Base-by-base conservation (phyloP, 2,797 vertebrate genomes). In the Discoglossus pictus region DNA sequence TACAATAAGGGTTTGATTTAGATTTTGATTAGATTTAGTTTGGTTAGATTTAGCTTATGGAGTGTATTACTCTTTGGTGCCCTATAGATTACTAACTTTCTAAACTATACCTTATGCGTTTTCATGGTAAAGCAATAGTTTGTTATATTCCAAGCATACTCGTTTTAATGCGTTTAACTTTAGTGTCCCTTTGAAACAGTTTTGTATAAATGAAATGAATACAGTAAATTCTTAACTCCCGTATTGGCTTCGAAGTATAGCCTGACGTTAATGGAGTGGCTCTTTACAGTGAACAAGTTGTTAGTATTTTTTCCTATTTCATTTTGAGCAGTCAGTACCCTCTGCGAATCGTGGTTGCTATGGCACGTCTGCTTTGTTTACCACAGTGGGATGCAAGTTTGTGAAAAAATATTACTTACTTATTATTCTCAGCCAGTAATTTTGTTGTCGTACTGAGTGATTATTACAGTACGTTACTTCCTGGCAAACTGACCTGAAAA, bases 401-500 rank as follows among this genome's bases (percentile, higher is more conserved):
- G 7, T 18, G 12, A 48, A 21, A 7, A 48, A 48, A 25, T 12
- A 48, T 31, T 56, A 40, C 18, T 56, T 27, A 16, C 18, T 40
- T 43, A 42, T 58, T 18, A 34, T 42, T n/a, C 31, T 12, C 60
- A 39, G 34, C 8, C 18, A 36, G 44, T 50, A 25, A 50, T 50
- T 61, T 35, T 61, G 24, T 61, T 13, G 58, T 47, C 43, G 17
- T 27, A 15, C 12, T 34, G 17, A 48, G 59, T n/a, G 34, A 48
- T 48, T 48, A 23, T 44, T 24, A 16, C 21, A 23, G 12, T 50
- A 27, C 44, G 20, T 48, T 25, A 42, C 24, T 43, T 53, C 39
- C 53, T 42, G 11, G 44, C 44, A 62, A 39, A 50, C 48, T 53
- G 61, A 43, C 38, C 39, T 35, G 8, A 23, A 54, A 54, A 36